Base-by-base conservation (phyloP, 2,888 invertebrate genomes). In the Lamellibrachia satsuma region DNA sequence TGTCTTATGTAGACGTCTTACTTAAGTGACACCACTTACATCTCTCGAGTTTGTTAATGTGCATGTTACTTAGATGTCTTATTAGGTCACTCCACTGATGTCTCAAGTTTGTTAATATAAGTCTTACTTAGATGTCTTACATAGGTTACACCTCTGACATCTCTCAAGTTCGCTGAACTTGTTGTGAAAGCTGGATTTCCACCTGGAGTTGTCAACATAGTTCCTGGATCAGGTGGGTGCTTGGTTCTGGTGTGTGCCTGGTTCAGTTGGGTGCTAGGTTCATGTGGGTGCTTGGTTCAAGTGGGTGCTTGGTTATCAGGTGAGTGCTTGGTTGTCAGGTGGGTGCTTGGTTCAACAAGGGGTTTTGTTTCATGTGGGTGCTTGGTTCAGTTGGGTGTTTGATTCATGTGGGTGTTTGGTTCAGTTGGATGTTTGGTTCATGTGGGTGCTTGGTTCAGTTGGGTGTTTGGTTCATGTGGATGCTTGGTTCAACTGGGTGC, bases 151-250 rank as follows among this genome's bases (percentile, higher is more conserved):
- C 99, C 99, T 0, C 97, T 99, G 52, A 99, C 99, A 0, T 99
- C 99, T 0, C 97, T 99, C 27, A 99, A 99, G 96, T 99, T 99
- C 96, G 99, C 99, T 0, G 99, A 99, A 96, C 97, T 99, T 3
- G 97, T 98, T 0, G 98, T 97, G 0, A 97, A 97, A 94, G 99
- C 99, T n/a, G 99, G 99, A 22, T 98, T 99, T 94, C 99, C 99
- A 0, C 97, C 98, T 0, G 99, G 99, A 6, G 99, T 99, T 0
- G 98, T 99, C 94, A 99, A 99, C 97, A 98, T 99, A 90, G 96
- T 99, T 0, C 98, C 99, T 0, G 99, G 99, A 93, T 98, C 97
- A 95, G 98, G 98, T 97, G 95, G 94, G 94, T 93, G 15, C 15
- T n/a, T 75, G 3, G n/a, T 22, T 0, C 15, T 60, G 15, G 75